Evolutionary conservation across 2,113 vertebrate genomes (phyloP), one percentile per base, ranked within the genome.

Genomic region (Melanotaenia duboulayi): DNA sequence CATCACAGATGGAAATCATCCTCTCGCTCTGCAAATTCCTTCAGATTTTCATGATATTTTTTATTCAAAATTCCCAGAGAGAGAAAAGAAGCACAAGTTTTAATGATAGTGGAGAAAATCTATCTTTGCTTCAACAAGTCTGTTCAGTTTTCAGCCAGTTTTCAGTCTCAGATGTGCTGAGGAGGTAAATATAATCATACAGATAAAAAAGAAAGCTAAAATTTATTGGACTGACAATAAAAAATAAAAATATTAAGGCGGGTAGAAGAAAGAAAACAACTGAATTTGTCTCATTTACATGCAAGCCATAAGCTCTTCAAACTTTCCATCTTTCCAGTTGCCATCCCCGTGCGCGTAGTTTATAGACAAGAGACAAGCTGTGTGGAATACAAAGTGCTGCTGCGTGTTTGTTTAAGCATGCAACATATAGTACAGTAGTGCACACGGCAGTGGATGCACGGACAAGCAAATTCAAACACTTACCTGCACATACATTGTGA

Each of bases 241-340:
- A 65, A 66, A 42, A n/a, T n/a, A n/a, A n/a, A n/a, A n/a, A n/a
- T n/a, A n/a, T n/a, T 57, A 51, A 28, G 40, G 61, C 55, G 58
- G 51, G 60, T 72, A 49, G 71, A 54, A 35, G 55, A 23, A 63
- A 65, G 76, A 71, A 25, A 82, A 65, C 65, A 62, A 86, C 81
- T 86, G 65, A 74, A 71, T 88, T 81, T 86, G 39, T 85, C 76
- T 89, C 76, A 91, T 94, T 90, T 87, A 84, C 88, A 92, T 92
- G 77, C 90, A 80, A 82, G 69, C 77, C 74, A 86, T 87, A 80
- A 84, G 82, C 80, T 72, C 72, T 58, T 91, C 79, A 88, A 90
- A 91, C 89, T 93, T 93, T 90, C 90, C 86, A 87, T 92, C 84
- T 89, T 35, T 35, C 32, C 32, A 35, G 32, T 35, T 9, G 32